Evolutionary conservation across 2,797 vertebrate genomes (phyloP), one percentile per base, ranked within the genome.

Genomic region (Lacerta agilis): DNA sequence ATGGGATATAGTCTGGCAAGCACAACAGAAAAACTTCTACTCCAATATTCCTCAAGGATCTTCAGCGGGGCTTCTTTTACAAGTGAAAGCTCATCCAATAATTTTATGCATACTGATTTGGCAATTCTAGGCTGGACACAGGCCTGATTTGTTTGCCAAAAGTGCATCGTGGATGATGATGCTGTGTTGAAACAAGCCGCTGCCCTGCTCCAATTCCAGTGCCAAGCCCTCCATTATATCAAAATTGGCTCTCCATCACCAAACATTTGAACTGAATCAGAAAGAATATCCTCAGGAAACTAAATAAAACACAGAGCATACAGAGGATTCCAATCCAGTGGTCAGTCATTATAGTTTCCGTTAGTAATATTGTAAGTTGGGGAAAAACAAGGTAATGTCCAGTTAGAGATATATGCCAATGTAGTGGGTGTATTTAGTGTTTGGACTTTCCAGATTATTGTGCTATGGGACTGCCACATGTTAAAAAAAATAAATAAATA

Each of bases 91-190:
- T 82, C 89, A 73, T 85, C 90, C 89, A 90, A 49, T 75, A 83
- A 79, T 89, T 95, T 95, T 92, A 84, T 49, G 91, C 27, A 61
- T 88, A 93, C 92, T 87, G 64, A 90, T 79, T 83, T 93, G 87
- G 83, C 83, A 94, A 87, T 80, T 92, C 66, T 86, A 92, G 17
- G 86, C 86, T 89, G 75, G 64, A 91, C 2, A 0, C 8, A 20
- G n/a, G 72, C 89, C 76, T 88, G 87, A 86, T 77, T 89, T 93
- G 72, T 81, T 91, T 91, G 87, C 64, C 88, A 93, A 88, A 0
- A 3, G 45, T 49, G n/a, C 25, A 76, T 90, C 0, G 0, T 80
- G 0, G 0, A 9, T 1, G 0, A 5, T 80, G 90, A 1, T 79
- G 91, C 89, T 20, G 38, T 88, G 80, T 79, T 91, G n/a, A 89